Percentiles rank a stretch among this genome's conserved stretches.
These are phyloP conservation scores for Phyto melanocephala DNA, from an alignment of 2,888 invertebrate genomes.

Conservation along the genomic window DNA sequence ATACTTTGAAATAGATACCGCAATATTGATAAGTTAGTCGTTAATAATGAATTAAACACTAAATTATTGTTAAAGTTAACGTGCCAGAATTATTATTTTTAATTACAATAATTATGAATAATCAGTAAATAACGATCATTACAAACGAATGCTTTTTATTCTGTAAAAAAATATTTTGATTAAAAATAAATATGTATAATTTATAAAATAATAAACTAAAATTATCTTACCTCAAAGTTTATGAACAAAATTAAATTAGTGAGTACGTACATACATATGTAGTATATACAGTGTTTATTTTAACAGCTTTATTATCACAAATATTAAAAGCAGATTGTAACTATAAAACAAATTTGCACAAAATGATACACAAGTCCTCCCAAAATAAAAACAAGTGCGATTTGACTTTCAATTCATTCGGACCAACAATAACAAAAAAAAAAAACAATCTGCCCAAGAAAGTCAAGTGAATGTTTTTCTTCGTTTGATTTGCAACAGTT, in stretches of 20 bases:
- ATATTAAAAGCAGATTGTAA: not conserved
- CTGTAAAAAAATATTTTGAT: too few species aligned
- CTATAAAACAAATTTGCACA: not conserved
- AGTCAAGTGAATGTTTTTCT: constrained; percentile 30
- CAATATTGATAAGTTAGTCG: too few species aligned
- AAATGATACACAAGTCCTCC: not conserved
- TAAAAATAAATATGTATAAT: too few species aligned
- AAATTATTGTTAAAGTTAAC: too few species aligned
- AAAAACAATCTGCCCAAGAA: constrained; percentile 22
- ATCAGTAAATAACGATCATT: too few species aligned
- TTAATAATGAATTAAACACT: too few species aligned
- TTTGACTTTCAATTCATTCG: not conserved
- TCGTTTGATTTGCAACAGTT: constrained; percentile 40
- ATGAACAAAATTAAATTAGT: not conserved
- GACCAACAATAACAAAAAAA: not conserved
- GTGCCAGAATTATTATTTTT: too few species aligned
- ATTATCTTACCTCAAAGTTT: not conserved
- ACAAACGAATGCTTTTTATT: too few species aligned
- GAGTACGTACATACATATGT: too few species aligned
- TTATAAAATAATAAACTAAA: not conserved
- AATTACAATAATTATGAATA: too few species aligned
- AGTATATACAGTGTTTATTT: not conserved
- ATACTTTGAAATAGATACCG: too few species aligned
- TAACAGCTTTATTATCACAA: constrained; percentile 7
- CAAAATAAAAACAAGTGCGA: not conserved